Conservation (phyloP, 2,113 vertebrate genomes). For the Silurus asotus region DNA sequence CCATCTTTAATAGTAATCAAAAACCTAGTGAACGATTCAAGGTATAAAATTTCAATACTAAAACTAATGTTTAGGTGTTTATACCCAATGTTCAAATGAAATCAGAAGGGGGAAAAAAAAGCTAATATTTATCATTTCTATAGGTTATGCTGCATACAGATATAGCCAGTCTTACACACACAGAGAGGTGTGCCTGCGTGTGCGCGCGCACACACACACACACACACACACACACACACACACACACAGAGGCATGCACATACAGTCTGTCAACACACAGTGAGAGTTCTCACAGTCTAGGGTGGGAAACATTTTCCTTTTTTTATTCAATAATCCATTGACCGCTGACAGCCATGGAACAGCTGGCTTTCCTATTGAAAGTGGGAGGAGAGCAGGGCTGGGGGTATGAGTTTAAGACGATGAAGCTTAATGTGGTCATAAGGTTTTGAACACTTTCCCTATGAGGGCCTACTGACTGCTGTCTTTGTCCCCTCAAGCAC, state of each 20-base stretch:
- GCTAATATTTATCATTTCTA: not conserved
- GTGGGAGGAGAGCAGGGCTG: slow-evolving; percentile 12
- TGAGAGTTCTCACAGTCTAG: slow-evolving; percentile 52
- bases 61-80: not conserved
- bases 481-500: slow-evolving; percentile 61
- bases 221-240: too few species aligned
- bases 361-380: slow-evolving; percentile 55
- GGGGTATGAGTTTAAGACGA: slow-evolving; percentile 53
- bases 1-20: not conserved
- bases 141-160: not conserved
- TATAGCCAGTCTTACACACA: not conserved
- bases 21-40: not conserved
- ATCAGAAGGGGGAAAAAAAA: not conserved
- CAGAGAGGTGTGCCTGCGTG: not conserved
- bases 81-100: not conserved
- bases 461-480: slow-evolving; percentile 59
- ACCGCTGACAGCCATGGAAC: slow-evolving; percentile 49
- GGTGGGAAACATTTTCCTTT: slow-evolving; percentile 24
- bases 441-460: slow-evolving; percentile 57
- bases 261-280: slow-evolving; percentile 41
- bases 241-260: not conserved
- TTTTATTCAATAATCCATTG: slow-evolving; percentile 35
- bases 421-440: slow-evolving; percentile 66
- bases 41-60: not conserved
- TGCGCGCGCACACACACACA: not conserved